Conservation (phyloP, 2,888 invertebrate genomes). For the Unio delphinus region DNA sequence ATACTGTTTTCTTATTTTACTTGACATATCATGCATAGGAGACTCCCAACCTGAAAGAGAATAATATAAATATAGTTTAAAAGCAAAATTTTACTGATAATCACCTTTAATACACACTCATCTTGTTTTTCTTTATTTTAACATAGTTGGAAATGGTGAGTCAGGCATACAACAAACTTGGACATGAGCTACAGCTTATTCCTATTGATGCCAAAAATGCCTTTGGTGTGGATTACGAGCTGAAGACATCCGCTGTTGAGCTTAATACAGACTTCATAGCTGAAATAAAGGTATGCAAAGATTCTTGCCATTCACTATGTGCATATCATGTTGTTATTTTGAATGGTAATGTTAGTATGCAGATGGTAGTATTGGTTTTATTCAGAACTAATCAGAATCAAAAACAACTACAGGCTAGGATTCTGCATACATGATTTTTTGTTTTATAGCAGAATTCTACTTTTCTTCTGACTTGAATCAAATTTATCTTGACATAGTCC, state of each 20-base stretch:
- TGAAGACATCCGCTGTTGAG: conserved; percentile 36
- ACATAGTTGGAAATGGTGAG: conserved; percentile 46
- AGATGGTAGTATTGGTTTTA: background rate
- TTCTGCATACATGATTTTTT: too few relatives aligned
- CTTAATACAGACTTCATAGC: conserved; percentile 29
- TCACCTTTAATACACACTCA: too few relatives aligned
- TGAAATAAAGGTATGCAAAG: conserved; percentile 44
- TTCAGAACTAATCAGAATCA: too few relatives aligned
- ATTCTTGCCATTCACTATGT: background rate
- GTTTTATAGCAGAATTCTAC: too few relatives aligned
- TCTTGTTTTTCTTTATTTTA: conserved; percentile 6
- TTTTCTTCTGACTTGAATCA: too few relatives aligned
- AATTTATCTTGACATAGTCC: too few relatives aligned
- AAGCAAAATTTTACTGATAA: too few relatives aligned
- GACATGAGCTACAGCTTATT: conserved; percentile 55
- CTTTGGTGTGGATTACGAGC: conserved; percentile 59
- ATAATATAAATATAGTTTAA: too few relatives aligned
- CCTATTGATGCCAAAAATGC: conserved; percentile 61
- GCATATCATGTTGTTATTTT: background rate
- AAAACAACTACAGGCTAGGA: too few relatives aligned
- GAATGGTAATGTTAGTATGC: background rate
- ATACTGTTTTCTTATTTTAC: too few relatives aligned
- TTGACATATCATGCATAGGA: too few relatives aligned
- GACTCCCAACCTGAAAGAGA: too few relatives aligned
- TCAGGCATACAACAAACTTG: conserved; percentile 55